These are phyloP conservation scores for Larimichthys crocea DNA, from an alignment of 2,113 vertebrate genomes.

Conservation along the genomic window DNA sequence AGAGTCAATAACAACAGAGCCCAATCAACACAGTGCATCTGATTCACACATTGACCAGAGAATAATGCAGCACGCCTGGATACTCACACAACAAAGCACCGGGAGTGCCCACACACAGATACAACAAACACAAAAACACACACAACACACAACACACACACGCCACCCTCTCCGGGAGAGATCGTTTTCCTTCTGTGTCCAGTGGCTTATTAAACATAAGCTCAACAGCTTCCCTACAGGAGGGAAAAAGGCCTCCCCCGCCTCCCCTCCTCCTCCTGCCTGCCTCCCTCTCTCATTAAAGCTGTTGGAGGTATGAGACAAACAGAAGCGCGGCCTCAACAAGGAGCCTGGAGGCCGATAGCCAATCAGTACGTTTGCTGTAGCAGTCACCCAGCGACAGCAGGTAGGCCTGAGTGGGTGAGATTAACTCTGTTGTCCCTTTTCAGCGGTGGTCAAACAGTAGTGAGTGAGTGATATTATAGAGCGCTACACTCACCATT, in stretches of 20 bases:
- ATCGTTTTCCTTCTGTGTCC: constrained; percentile 69
- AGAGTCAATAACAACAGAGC: constrained; percentile 44
- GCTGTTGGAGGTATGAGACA: constrained; percentile 71
- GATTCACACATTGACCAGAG: constrained; percentile 61
- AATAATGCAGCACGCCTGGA: constrained; percentile 50
- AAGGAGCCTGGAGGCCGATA: constrained; percentile 49
- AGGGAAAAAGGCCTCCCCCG: constrained; percentile 29
- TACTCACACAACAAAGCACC: constrained; percentile 52
- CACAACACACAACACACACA: too few relatives aligned
- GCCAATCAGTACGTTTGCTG: constrained; percentile 55
- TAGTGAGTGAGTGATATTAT: background rate
- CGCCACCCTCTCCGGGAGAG: constrained; percentile 48
- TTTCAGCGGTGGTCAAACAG: background rate
- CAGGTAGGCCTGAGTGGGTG: constrained; percentile 57
- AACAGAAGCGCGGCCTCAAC: constrained; percentile 55
- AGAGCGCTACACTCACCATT: background rate
- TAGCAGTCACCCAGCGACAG: constrained; percentile 52
- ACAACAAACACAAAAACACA: constrained; percentile 42
- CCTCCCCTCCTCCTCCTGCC: background rate
- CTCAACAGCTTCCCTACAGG: constrained; percentile 70
- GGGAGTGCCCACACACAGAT: constrained; percentile 10
- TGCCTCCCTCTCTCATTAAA: constrained; percentile 70
- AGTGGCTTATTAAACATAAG: constrained; percentile 78
- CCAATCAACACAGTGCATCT: constrained; percentile 50
- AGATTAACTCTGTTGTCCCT: constrained; percentile 30